These are phyloP conservation scores for Erpobdella octoculata DNA, from an alignment of 2,888 invertebrate genomes.

Conservation along the genomic window DNA sequence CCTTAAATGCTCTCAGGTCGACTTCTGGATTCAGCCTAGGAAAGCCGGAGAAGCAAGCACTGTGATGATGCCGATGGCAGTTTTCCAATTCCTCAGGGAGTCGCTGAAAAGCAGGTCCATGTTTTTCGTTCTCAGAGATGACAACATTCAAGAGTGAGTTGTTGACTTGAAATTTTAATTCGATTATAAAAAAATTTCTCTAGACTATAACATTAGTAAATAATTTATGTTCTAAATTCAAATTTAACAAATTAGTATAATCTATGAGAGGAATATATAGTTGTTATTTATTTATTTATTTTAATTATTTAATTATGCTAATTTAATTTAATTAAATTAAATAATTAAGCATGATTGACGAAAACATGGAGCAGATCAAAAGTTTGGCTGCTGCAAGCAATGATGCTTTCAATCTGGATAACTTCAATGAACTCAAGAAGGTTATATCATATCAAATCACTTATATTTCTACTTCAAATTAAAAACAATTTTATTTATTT, in stretches of 20 bases:
- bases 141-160: not conserved
- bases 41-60: not conserved
- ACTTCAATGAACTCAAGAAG: not conserved
- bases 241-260: too few relatives aligned
- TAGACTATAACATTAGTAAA: too few relatives aligned
- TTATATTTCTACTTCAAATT: too few relatives aligned
- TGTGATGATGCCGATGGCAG: not conserved
- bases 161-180: too few relatives aligned
- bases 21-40: not conserved
- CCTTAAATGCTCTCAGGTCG: not conserved
- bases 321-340: not conserved
- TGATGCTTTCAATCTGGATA: not conserved
- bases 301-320: too few relatives aligned
- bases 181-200: too few relatives aligned
- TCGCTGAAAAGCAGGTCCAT: not conserved
- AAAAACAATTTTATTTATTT: too few relatives aligned
- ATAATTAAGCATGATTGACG: slow-evolving; percentile 1
- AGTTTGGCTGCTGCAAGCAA: not conserved
- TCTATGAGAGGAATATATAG: too few relatives aligned
- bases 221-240: too few relatives aligned
- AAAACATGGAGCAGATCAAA: not conserved
- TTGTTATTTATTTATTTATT: too few relatives aligned
- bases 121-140: not conserved
- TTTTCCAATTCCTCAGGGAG: not conserved
- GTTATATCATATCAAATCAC: too few relatives aligned